Percentiles rank a stretch among this genome's conserved stretches.
Conservation (phyloP, 92 coral and sea anemone species). For the Actinernus sp. region DNA sequence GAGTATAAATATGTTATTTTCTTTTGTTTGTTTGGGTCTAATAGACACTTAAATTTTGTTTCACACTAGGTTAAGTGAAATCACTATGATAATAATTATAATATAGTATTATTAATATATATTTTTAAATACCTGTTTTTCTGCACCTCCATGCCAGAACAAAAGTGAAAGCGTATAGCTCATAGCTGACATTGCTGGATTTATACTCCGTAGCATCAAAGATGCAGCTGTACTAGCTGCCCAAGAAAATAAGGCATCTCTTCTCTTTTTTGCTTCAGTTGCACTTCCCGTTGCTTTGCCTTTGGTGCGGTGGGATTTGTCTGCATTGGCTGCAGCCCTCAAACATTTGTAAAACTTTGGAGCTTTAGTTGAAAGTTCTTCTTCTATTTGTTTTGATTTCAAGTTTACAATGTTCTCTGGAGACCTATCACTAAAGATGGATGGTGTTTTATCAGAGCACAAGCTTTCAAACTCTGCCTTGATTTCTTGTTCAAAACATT, state of each 20-base stretch:
- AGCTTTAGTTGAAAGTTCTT: conserved; percentile 50
- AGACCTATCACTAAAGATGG: conserved; percentile 32
- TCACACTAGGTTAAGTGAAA: too few species aligned
- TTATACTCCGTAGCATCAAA: conserved; percentile 43
- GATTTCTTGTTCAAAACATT: conserved; percentile 31
- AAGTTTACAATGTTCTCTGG: conserved; percentile 39
- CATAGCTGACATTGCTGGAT: conserved; percentile 65
- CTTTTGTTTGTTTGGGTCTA: too few species aligned
- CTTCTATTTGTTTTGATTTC: conserved; percentile 26
- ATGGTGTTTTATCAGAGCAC: conserved; percentile 44
- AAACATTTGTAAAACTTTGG: conserved; percentile 41
- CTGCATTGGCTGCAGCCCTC: conserved; percentile 1
- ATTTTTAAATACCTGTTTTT: conserved; percentile 56
- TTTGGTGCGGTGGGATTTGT: not conserved
- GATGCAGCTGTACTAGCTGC: conserved; percentile 61
- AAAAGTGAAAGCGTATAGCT: conserved; percentile 54
- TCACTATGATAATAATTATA: too few species aligned
- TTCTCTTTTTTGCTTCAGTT: not conserved
- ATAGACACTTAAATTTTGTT: too few species aligned
- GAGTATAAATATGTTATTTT: too few species aligned
- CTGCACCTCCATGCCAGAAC: conserved; percentile 78
- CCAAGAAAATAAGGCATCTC: conserved; percentile 7
- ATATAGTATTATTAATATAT: too few species aligned
- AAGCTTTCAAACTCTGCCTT: conserved; percentile 26
- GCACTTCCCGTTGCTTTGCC: too few species aligned